A percentile compares a stretch with the other conserved stretches of the same genome.
Evolutionary conservation across 2,113 vertebrate genomes (phyloP).

Genomic region (Solea senegalensis): DNA sequence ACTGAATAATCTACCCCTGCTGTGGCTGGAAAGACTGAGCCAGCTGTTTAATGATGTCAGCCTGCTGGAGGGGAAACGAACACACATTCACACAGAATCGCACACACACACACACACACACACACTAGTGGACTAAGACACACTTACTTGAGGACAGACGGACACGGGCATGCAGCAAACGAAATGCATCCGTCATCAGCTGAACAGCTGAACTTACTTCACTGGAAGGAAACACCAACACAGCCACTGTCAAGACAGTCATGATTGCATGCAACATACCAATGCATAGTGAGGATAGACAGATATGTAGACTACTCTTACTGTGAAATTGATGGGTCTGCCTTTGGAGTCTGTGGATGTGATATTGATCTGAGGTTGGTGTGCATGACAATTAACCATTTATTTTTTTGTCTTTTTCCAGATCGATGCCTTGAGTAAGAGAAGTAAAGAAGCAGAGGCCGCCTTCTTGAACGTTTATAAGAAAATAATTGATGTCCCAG

Average conservation of each 20-base stretch:
- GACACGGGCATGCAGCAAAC: slow-evolving; percentile 60
- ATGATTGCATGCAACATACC: slow-evolving; percentile 54
- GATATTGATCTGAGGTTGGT: slow-evolving; percentile 21
- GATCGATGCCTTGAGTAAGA: slow-evolving; percentile 98
- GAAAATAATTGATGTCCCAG: slow-evolving; percentile 98
- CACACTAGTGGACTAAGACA: slow-evolving; percentile 38
- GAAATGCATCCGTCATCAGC: slow-evolving; percentile 70
- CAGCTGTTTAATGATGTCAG: slow-evolving; percentile 83
- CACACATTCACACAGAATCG: slow-evolving; percentile 40
- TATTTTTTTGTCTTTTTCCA: slow-evolving; percentile 60
- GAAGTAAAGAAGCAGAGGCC: slow-evolving; percentile 99
- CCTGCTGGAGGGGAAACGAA: slow-evolving; percentile 70
- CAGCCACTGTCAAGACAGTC: slow-evolving; percentile 57
- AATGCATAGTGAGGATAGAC: slow-evolving; percentile 55
- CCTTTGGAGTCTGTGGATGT: slow-evolving; percentile 24
- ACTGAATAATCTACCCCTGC: slow-evolving; percentile 80
- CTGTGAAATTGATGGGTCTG: slow-evolving; percentile 55
- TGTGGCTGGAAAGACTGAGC: slow-evolving; percentile 80
- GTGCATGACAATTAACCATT: slow-evolving; percentile 28
- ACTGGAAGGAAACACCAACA: slow-evolving; percentile 72
- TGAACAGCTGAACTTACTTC: slow-evolving; percentile 76
- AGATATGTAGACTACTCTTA: slow-evolving; percentile 52
- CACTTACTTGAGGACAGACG: slow-evolving; percentile 63
- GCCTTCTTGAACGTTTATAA: slow-evolving; percentile 99
- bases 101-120: slow-evolving; percentile 16